A percentile compares a stretch with the other conserved stretches of the same genome.
phyloP scores from a whole-genome alignment of 1,140 invertebrate species.

The Psix sp. region DNA sequence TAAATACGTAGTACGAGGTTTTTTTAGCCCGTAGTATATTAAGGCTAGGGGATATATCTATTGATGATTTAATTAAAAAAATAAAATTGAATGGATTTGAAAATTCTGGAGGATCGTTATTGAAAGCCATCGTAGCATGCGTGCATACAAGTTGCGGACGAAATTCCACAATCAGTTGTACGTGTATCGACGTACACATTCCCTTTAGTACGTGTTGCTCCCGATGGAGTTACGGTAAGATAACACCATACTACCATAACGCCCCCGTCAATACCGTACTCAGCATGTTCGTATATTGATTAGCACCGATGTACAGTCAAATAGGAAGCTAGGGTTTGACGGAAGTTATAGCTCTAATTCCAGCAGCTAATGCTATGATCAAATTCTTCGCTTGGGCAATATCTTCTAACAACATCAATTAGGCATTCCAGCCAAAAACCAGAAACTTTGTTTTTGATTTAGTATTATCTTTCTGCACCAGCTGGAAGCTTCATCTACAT shows the following conservation, averaged over 20 bases:
- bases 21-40: too few relatives aligned
- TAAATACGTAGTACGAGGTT: too few relatives aligned
- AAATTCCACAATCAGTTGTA: constrained; percentile 61
- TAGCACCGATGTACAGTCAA: constrained; percentile 43
- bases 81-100: constrained; percentile 8
- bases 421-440: constrained; percentile 1
- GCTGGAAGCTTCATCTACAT: constrained; percentile 10
- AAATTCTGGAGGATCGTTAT: constrained; percentile 25
- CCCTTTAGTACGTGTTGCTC: constrained; percentile 43
- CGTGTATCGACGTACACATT: constrained; percentile 44
- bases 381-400: constrained; percentile 30
- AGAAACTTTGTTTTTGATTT: too few relatives aligned
- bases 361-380: constrained; percentile 22
- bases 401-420: constrained; percentile 13
- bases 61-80: constrained; percentile 14
- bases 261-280: constrained; percentile 28
- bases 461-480: not conserved
- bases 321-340: constrained; percentile 31
- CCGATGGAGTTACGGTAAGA: constrained; percentile 57
- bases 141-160: constrained; percentile 29
- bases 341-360: constrained; percentile 52
- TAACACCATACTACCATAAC: constrained; percentile 47
- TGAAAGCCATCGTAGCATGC: constrained; percentile 10
- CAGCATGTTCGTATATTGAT: constrained; percentile 52
- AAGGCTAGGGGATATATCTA: too few relatives aligned